Base-by-base conservation (phyloP, 2,888 invertebrate genomes). In the Leptinotarsa rubiginosa region DNA sequence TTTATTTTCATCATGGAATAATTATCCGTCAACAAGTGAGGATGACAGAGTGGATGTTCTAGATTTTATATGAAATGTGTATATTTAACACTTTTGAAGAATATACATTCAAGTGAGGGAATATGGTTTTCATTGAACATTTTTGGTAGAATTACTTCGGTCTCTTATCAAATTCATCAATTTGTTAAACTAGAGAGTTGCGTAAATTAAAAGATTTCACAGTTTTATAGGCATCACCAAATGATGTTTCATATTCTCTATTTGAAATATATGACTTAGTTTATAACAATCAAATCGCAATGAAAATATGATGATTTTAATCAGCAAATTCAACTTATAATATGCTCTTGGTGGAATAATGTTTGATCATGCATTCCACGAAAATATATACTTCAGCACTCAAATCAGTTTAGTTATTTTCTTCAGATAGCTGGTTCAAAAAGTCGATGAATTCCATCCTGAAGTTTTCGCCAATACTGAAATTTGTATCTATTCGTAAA, bases 51-150 rank as follows among this genome's bases (percentile, higher is more conserved):
- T 72, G 74, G 67, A 69, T 72, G 72, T 69, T 72, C 64, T 70
- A 75, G 72, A 75, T 75, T 75, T 75, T 75, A 72, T 75, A 69
- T 69, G 68, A 71, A 75, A 75, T 66, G 64, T 72, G 72, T 64
- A 72, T 72, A 72, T 65, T 18, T 69, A 66, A 69, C 66, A 73
- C 70, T 70, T 73, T 73, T 67, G 62, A 75, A 75, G 66, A 73
- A 70, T 69, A 70, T 70, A 62, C 62, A 18, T n/a, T 41, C 25
- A 62, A 31, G 31, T 62, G 62, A 62, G 31, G 20, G 49, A 25
- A 13, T 12, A 15, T 59, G 59, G 15, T 59, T 59, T 41, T 41
- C 12, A 41, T 41, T 41, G 41, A 41, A 41, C 41, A 59, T 12
- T 54, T 54, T 54, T 12, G 5, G 7, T 20, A n/a, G 18, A 20